Evolutionary conservation across 2,888 invertebrate genomes (phyloP).

Genomic region (Schrankia costaestrigalis): DNA sequence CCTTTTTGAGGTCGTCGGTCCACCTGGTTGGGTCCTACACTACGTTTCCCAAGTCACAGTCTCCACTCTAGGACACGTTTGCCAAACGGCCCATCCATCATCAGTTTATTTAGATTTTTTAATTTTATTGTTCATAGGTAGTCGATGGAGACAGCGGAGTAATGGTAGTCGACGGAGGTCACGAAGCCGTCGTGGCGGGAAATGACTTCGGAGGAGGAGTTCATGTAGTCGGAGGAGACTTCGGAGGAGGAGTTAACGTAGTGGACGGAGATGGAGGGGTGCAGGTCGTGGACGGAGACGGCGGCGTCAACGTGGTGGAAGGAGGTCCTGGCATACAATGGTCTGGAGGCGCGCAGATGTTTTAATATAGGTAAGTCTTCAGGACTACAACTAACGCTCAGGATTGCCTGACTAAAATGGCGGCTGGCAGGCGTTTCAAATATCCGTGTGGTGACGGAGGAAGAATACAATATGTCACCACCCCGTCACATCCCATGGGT

Average conservation of each 20-base stretch:
- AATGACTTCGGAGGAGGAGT: slow-evolving; percentile 24
- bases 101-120: too few relatives aligned
- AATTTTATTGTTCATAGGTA: not conserved
- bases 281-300: slow-evolving; percentile 15
- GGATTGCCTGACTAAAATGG: too few relatives aligned
- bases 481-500: too few relatives aligned
- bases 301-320: slow-evolving; percentile 4
- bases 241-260: slow-evolving; percentile 20
- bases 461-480: too few relatives aligned
- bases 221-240: slow-evolving; percentile 20
- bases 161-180: slow-evolving; percentile 5
- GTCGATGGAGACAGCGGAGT: not conserved
- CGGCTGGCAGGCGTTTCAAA: too few relatives aligned
- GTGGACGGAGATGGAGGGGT: slow-evolving; percentile 27
- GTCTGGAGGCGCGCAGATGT: not conserved
- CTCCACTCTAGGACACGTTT: too few relatives aligned
- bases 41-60: too few relatives aligned
- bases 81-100: too few relatives aligned
- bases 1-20: too few relatives aligned
- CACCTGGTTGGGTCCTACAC: too few relatives aligned
- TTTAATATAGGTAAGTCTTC: not conserved
- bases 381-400: too few relatives aligned
- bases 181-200: slow-evolving; percentile 10
- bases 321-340: slow-evolving; percentile 1
- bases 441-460: not conserved